These are phyloP conservation scores for Parus major DNA, from an alignment of 2,113 vertebrate genomes.

Conservation along the genomic window DNA sequence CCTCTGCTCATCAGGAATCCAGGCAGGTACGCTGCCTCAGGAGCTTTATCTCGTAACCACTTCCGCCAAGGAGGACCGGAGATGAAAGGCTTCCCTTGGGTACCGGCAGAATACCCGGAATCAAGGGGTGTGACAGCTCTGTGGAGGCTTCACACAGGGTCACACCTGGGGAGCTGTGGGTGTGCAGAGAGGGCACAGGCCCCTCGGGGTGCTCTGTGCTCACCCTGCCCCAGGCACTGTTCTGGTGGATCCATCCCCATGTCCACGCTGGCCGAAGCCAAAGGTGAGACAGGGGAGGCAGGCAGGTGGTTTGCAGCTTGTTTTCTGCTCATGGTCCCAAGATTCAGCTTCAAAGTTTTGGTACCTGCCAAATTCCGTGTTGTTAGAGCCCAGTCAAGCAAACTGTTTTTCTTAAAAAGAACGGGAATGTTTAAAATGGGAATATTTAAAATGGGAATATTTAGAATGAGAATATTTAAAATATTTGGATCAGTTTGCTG, in stretches of 20 bases:
- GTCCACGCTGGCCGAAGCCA: fast-evolving
- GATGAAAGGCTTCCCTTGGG: background rate
- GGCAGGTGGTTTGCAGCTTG: background rate
- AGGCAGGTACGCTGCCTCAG: background rate
- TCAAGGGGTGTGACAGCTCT: background rate
- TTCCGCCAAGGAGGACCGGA: background rate
- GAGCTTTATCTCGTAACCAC: background rate
- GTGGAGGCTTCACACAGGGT: background rate
- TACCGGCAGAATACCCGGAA: background rate
- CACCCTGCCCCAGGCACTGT: fast-evolving
- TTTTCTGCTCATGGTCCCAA: background rate
- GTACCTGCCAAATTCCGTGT: background rate
- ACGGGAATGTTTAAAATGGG: background rate
- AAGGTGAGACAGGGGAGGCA: background rate
- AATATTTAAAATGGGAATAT: background rate
- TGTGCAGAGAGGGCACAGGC: fast-evolving
- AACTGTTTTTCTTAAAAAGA: background rate
- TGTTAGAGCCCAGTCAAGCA: background rate
- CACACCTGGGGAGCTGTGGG: background rate
- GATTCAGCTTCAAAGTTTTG: background rate
- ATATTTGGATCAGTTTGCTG: background rate
- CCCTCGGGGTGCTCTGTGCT: background rate
- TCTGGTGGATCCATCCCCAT: background rate
- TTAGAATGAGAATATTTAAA: background rate
- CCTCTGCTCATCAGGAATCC: background rate